These are phyloP conservation scores for Phalacrocorax carbo DNA, from an alignment of 2,113 vertebrate genomes.

Conservation along the genomic window DNA sequence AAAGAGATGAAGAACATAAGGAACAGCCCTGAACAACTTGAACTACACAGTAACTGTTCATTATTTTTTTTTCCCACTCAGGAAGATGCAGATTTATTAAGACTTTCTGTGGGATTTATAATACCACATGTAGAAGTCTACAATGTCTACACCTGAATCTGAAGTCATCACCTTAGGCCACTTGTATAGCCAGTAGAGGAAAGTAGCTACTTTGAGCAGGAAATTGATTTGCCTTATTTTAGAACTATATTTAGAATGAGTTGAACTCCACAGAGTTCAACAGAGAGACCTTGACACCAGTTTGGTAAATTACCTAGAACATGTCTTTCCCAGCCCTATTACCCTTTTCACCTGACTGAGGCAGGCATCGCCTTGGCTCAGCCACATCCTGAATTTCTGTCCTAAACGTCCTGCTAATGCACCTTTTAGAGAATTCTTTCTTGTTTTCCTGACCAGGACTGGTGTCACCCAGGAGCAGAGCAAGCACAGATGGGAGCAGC, in stretches of 20 bases:
- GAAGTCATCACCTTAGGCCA: background rate
- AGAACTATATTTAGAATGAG: background rate
- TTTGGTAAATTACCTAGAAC: background rate
- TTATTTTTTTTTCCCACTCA: background rate
- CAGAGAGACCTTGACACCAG: rapidly evolving
- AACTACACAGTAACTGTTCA: background rate
- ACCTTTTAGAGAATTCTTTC: background rate
- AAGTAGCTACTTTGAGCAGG: background rate
- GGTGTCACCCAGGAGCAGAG: background rate
- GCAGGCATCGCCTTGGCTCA: background rate
- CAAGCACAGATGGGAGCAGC: background rate
- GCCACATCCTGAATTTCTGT: background rate
- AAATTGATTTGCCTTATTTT: background rate
- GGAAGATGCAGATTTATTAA: background rate
- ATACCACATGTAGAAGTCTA: background rate
- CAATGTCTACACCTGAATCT: background rate
- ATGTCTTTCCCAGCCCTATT: background rate
- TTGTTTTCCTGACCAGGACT: background rate
- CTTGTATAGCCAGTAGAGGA: background rate
- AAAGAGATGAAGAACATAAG: background rate
- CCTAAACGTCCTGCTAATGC: background rate
- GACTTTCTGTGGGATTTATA: background rate
- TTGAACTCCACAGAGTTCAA: background rate
- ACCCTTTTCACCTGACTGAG: background rate
- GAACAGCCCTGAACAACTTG: background rate